phyloP scores from a whole-genome alignment of 1,140 invertebrate genomes.

The Drosophila asahinai region DNA sequence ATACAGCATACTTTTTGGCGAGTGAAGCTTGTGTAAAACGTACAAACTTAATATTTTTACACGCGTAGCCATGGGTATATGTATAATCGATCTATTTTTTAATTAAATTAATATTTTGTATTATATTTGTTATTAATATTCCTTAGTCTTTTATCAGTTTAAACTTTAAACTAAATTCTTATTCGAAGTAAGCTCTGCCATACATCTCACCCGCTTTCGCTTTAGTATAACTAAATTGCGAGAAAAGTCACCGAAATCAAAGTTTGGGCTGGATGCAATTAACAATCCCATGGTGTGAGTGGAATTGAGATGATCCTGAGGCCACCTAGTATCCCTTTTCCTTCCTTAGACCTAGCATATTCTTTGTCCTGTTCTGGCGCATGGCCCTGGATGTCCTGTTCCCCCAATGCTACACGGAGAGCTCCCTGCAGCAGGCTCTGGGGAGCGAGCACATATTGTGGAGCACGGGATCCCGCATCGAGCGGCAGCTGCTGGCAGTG shows the following conservation, averaged over 20 bases:
- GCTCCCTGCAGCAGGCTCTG: constrained; percentile 34
- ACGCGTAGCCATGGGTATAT: background rate
- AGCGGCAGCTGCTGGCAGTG: background rate
- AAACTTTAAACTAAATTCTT: too few species aligned
- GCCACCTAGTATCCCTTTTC: background rate
- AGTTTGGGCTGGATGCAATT: background rate
- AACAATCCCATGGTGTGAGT: constrained; percentile 36
- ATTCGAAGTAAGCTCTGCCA: background rate
- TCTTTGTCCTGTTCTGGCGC: constrained; percentile 46
- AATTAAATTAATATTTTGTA: background rate
- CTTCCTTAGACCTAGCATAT: constrained; percentile 22
- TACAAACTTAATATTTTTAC: too few species aligned
- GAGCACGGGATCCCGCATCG: constrained; percentile 5
- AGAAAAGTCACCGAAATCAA: constrained; percentile 1
- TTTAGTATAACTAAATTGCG: background rate
- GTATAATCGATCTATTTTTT: background rate
- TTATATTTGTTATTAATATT: too few species aligned
- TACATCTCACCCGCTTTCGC: background rate
- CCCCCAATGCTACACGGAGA: constrained; percentile 27
- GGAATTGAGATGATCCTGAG: background rate
- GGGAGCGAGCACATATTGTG: constrained; percentile 32
- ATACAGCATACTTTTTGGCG: background rate
- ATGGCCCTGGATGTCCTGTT: constrained; percentile 36
- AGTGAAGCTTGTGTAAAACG: background rate
- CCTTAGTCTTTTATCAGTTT: too few species aligned